These are phyloP conservation scores for Colletes collaris DNA, from an alignment of 2,888 invertebrate species.

Conservation along the genomic window DNA sequence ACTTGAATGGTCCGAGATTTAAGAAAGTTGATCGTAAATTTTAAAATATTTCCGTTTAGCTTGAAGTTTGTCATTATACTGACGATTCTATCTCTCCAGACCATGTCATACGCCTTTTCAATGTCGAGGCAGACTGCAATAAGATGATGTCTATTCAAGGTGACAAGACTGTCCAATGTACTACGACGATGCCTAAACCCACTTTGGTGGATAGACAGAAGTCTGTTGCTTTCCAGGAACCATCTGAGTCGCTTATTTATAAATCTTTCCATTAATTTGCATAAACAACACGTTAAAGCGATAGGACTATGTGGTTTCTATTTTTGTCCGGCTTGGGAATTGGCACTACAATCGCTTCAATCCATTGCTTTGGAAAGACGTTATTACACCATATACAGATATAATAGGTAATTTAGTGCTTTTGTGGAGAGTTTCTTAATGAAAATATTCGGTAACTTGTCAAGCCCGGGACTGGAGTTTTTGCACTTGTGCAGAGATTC, in stretches of 20 bases:
- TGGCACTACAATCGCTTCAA: slow-evolving; percentile 36
- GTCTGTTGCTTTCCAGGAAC: slow-evolving; percentile 38
- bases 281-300: slow-evolving; percentile 41
- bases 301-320: slow-evolving; percentile 41
- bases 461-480: slow-evolving; percentile 51
- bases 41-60: not conserved
- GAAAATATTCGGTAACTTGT: slow-evolving; percentile 51
- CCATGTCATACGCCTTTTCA: no score
- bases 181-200: slow-evolving; percentile 44
- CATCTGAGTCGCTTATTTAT: slow-evolving; percentile 44
- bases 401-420: slow-evolving; percentile 6
- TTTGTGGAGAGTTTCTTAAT: slow-evolving; percentile 23
- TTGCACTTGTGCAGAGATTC: not conserved
- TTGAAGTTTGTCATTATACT: not conserved
- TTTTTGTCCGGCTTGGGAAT: slow-evolving; percentile 46
- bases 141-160: no score
- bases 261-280: slow-evolving; percentile 49
- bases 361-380: slow-evolving; percentile 38
- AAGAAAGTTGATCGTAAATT: not conserved
- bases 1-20: not conserved
- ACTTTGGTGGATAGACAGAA: slow-evolving; percentile 33
- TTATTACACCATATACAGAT: slow-evolving; percentile 31
- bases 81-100: no score
- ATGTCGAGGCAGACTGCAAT: no score
- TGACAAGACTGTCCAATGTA: slow-evolving; percentile 34